Evolutionary conservation across 2,888 invertebrate genomes (phyloP).

Genomic region (Phragmatobia fuliginosa): DNA sequence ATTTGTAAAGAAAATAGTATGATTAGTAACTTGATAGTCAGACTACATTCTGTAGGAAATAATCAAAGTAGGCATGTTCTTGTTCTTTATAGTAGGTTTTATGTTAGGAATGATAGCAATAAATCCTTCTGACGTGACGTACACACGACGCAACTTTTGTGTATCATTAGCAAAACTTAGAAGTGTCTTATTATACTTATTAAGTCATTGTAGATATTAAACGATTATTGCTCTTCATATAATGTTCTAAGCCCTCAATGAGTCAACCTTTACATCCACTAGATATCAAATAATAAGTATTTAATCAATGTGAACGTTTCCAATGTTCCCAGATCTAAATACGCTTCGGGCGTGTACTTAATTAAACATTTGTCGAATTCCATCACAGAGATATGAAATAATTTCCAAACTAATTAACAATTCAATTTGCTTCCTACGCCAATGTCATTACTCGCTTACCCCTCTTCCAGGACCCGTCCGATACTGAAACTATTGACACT

Average conservation of each 20-base stretch:
- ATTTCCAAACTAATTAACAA: conserved; percentile 35
- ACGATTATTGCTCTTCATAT: no score
- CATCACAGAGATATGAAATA: conserved; percentile 23
- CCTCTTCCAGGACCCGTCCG: not conserved
- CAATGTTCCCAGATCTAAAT: not conserved
- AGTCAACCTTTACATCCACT: not conserved
- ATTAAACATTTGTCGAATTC: conserved; percentile 21
- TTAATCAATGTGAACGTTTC: not conserved
- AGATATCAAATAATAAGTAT: not conserved
- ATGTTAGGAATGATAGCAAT: no score
- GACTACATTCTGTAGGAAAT: no score
- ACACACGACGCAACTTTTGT: no score
- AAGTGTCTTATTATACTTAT: not conserved
- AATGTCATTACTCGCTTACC: conserved; percentile 23
- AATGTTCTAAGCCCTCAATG: not conserved
- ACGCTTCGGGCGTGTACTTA: conserved; percentile 12
- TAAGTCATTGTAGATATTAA: not conserved
- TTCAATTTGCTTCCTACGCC: conserved; percentile 17
- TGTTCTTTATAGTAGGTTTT: no score
- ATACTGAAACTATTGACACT: not conserved
- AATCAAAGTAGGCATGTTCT: not conserved
- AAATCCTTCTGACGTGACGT: no score
- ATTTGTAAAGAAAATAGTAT: no score
- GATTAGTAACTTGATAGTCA: no score
- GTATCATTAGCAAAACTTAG: no score